phyloP scores from a whole-genome alignment of 2,113 vertebrate species.

The Semnornis frantzii region DNA sequence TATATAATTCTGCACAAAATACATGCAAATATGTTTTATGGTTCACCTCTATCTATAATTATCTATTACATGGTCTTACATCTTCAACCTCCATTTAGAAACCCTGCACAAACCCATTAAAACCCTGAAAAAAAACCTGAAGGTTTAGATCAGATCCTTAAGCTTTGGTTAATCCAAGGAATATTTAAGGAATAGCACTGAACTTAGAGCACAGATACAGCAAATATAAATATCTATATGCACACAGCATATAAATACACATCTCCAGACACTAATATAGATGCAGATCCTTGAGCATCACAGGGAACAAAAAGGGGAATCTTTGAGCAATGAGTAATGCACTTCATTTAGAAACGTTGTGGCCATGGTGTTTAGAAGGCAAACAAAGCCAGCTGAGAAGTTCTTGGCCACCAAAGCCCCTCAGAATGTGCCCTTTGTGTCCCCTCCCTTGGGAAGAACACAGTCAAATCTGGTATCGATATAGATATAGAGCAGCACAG shows the following conservation, averaged over 20 bases:
- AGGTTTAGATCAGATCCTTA: too few species aligned
- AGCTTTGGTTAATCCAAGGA: too few species aligned
- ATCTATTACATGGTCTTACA: too few species aligned
- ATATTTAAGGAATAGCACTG: neutral
- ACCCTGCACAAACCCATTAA: too few species aligned
- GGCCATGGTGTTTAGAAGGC: neutral
- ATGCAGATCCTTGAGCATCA: neutral
- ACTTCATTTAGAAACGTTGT: neutral
- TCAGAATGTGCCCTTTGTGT: neutral
- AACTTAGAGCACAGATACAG: rapidly evolving
- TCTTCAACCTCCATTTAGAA: too few species aligned
- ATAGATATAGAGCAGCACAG: conserved; percentile 57
- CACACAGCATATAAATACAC: too few species aligned
- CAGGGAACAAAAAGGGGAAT: neutral
- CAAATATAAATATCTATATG: rapidly evolving
- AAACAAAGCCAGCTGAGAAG: neutral
- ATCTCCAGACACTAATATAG: neutral
- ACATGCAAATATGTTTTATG: too few species aligned
- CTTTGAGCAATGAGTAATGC: neutral
- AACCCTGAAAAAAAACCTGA: too few species aligned
- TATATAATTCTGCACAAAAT: too few species aligned
- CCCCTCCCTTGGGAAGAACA: neutral
- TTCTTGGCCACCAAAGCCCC: neutral
- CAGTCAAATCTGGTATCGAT: conserved; percentile 14
- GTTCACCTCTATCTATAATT: too few species aligned